Evolutionary conservation across 1,140 invertebrate genomes (phyloP).

Genomic region (Cydia strobilella): DNA sequence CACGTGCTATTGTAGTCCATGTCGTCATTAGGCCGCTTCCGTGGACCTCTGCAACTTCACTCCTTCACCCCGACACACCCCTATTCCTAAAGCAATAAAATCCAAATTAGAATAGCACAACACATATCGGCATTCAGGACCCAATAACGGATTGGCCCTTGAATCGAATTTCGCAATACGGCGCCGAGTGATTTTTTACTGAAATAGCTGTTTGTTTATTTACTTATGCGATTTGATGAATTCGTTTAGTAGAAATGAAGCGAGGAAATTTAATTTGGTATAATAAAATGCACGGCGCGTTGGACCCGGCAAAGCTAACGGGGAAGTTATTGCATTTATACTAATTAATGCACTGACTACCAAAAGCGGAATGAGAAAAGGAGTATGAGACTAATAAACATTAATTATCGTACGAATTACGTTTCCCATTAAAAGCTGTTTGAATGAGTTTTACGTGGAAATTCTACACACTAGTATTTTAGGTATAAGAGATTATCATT

Average conservation of each 20-base stretch:
- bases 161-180: conserved; percentile 48
- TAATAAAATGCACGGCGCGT: conserved; percentile 45
- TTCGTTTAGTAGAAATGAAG: conserved; percentile 18
- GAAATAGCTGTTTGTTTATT: conserved; percentile 25
- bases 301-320: conserved; percentile 55
- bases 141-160: conserved; percentile 55
- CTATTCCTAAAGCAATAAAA: conserved; percentile 45
- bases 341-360: conserved; percentile 47
- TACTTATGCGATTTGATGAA: conserved; percentile 23
- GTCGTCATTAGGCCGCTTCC: conserved; percentile 75
- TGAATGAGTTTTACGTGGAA: neutral
- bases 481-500: neutral
- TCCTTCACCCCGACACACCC: conserved; percentile 41
- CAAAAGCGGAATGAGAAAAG: neutral
- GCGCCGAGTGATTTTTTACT: conserved; percentile 38
- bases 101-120: conserved; percentile 36
- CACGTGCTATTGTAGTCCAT: conserved; percentile 72
- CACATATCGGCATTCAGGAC: conserved; percentile 37
- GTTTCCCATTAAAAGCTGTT: conserved; percentile 1
- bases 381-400: conserved; percentile 26
- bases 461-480: neutral
- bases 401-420: conserved; percentile 26
- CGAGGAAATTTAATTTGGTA: conserved; percentile 42
- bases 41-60: conserved; percentile 44
- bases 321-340: conserved; percentile 49